phyloP scores from a whole-genome alignment of 2,888 invertebrate genomes.

The Conchocele bisecta region DNA sequence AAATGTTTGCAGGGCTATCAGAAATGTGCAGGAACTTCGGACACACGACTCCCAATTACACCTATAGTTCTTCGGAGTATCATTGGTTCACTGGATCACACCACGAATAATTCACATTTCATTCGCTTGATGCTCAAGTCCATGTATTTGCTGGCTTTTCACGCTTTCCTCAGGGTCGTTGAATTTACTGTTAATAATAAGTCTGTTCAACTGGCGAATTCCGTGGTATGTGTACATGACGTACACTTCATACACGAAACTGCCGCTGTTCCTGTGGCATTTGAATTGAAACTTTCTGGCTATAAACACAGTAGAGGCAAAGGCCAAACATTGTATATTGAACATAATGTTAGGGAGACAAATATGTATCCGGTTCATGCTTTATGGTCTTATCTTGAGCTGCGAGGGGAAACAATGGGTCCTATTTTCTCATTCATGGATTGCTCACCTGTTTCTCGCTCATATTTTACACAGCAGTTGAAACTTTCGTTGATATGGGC shows the following conservation, averaged over 20 bases:
- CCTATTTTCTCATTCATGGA: conserved; percentile 3
- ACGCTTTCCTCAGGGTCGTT: neutral
- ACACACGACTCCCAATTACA: neutral
- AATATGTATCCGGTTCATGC: too few species aligned
- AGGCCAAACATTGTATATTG: neutral
- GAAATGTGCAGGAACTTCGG: neutral
- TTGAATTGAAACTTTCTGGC: neutral
- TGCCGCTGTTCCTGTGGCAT: neutral
- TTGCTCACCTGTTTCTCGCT: neutral
- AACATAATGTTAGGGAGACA: too few species aligned
- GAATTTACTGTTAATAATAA: neutral
- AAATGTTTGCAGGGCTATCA: neutral
- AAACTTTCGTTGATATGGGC: neutral
- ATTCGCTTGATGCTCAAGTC: neutral
- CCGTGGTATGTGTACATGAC: neutral
- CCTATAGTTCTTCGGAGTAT: neutral
- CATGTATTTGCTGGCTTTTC: neutral
- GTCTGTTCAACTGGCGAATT: neutral
- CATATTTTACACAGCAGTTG: neutral
- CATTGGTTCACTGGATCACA: neutral
- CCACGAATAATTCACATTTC: neutral
- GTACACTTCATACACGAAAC: neutral
- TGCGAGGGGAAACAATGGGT: neutral
- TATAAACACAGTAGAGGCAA: neutral
- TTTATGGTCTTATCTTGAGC: neutral